Base-by-base conservation (phyloP, 2,888 invertebrate genomes). In the Hyppa rectilinea region DNA sequence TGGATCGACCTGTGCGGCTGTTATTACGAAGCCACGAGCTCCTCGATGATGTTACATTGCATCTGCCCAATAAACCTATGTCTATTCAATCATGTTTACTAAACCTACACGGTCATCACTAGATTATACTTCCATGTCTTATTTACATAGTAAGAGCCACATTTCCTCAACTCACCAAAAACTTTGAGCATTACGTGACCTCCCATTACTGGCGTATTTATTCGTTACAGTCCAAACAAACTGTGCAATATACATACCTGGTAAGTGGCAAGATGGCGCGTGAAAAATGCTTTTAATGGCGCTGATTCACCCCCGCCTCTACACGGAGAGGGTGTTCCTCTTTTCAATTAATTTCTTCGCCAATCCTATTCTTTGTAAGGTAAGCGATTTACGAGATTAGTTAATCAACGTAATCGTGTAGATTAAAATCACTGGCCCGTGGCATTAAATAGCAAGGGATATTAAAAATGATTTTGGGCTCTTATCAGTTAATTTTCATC, bases 301-400 rank as follows among this genome's bases (percentile, higher is more conserved):
- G 65, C 65, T 56, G 60, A 80, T 69, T 69, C 63, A 64, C 59
- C 56, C 55, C 63, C 73, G 72, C 62, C 71, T 58, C 70, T 63
- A 86, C 85, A 84, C 74, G 78, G 52, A 86, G 82, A 82, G 79
- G 86, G 88, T 76, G 82, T 83, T 83, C 78, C 84, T 71, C 63
- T 78, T 78, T 82, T 71, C 76, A 75, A 84, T 83, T 72, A 79
- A 80, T 80, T 75, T 58, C 59, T 73, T 68, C 47, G 43, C 67
- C 45, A 67, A 76, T 72, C 74, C 74, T 68, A 77, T 77, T 83
- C 71, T 80, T 80, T 76, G 65, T 56, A 52, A 71, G 56, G 64
- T 75, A 60, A 71, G 66, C 68, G 68, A 81, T 78, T 83, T 62
- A 75, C 50, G 56, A 62, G 61, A 79, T 80, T 77, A 78, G 76